Percentiles rank a stretch among this genome's conserved stretches.
Conservation (phyloP, 2,888 invertebrate species). For the Syrista parreyssii region DNA sequence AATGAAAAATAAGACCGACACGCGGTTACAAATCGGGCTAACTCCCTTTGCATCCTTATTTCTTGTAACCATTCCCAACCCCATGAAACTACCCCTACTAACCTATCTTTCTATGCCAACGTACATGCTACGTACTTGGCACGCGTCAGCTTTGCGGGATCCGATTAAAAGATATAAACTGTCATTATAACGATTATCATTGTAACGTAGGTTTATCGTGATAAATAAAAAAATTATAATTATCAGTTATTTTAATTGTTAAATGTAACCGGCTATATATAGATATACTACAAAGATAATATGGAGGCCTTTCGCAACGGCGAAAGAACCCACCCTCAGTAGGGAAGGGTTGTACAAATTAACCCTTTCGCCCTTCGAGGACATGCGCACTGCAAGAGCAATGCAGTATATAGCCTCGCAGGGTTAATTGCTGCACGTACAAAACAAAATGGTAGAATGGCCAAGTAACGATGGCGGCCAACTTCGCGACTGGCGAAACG, state of each 20-base stretch:
- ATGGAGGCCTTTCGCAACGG: background rate
- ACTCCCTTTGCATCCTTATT: constrained; percentile 6
- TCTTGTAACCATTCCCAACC: constrained; percentile 3
- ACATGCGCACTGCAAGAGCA: constrained; percentile 47
- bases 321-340: background rate
- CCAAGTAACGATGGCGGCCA: constrained; percentile 17
- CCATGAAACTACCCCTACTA: background rate
- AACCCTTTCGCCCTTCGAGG: constrained; percentile 47
- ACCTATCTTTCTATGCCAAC: background rate
- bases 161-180: background rate
- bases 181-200: background rate
- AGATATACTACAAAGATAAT: no score
- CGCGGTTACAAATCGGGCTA: constrained; percentile 13
- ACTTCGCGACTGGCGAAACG: background rate
- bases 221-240: background rate
- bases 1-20: constrained; percentile 6
- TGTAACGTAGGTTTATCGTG: background rate
- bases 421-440: constrained; percentile 48
- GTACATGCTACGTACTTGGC: background rate
- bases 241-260: background rate
- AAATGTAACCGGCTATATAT: no score
- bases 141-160: background rate
- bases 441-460: constrained; percentile 46
- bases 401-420: constrained; percentile 39
- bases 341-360: constrained; percentile 19